phyloP scores from a whole-genome alignment of 2,113 vertebrate species.

The Mastomys natalensis region DNA sequence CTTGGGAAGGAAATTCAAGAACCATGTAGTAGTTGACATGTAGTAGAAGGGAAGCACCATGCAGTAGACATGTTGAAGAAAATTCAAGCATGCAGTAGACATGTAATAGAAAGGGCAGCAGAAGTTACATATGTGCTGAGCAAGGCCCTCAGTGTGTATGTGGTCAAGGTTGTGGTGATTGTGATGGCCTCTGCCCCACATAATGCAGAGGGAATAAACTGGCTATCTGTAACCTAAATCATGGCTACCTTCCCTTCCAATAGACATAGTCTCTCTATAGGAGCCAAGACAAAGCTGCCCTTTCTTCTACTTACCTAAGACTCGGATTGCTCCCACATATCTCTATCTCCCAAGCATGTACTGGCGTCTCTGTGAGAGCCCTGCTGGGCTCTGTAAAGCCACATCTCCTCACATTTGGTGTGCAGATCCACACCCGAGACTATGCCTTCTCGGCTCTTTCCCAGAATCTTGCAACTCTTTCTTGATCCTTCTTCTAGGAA shows the following conservation, averaged over 20 bases:
- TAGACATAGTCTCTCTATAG: rapidly evolving
- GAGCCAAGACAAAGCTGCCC: not conserved
- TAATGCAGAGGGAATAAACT: rapidly evolving
- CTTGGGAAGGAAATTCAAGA: not conserved
- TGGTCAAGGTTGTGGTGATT: not conserved
- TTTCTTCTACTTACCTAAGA: not conserved
- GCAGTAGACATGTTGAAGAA: too few species aligned
- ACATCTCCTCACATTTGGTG: not conserved
- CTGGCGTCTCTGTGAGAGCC: not conserved
- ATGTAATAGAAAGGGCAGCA: not conserved
- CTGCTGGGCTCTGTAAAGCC: not conserved
- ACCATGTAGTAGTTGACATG: too few species aligned
- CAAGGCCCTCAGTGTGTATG: not conserved
- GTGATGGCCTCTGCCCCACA: not conserved
- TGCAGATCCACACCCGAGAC: not conserved
- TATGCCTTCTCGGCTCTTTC: not conserved
- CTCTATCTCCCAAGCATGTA: not conserved
- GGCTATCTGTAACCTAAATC: not conserved
- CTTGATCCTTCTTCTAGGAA: not conserved
- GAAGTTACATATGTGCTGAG: not conserved
- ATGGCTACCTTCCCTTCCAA: not conserved
- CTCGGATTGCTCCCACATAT: not conserved
- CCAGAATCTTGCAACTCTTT: not conserved
- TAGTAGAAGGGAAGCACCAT: not conserved
- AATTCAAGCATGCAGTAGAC: not conserved